These are phyloP conservation scores for Drosophila trichaetosa DNA, from an alignment of 2,888 invertebrate species.

Conservation along the genomic window DNA sequence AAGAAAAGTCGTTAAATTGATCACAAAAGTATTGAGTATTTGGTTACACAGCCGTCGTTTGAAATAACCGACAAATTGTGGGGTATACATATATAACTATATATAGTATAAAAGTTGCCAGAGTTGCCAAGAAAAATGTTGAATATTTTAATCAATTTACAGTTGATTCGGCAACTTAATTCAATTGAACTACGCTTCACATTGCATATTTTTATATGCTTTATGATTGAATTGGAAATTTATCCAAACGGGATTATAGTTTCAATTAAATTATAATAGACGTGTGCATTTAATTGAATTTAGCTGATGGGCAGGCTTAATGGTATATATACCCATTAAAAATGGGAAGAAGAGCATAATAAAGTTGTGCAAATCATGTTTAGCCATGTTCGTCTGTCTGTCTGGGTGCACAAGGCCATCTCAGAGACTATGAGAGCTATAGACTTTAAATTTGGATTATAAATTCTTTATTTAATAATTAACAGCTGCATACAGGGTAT, in stretches of 20 bases:
- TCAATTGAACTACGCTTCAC: neutral
- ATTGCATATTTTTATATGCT: neutral
- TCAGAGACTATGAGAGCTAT: neutral
- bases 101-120: neutral
- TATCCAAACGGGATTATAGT: neutral
- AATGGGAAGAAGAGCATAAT: neutral
- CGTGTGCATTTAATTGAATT: neutral
- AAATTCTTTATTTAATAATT: neutral
- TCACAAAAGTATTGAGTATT: neutral
- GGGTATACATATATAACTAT: neutral
- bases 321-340: neutral
- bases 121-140: neutral
- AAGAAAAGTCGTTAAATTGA: neutral
- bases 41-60: too few relatives aligned
- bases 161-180: neutral
- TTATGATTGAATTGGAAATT: neutral
- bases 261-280: neutral
- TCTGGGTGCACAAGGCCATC: too few relatives aligned
- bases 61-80: neutral
- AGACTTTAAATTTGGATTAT: neutral
- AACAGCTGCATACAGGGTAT: neutral
- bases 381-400: neutral
- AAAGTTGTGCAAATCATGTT: too few relatives aligned
- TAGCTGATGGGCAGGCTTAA: neutral
- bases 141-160: neutral